A percentile compares a stretch with the other conserved stretches of the same genome.
Evolutionary conservation across 2,888 invertebrate genomes (phyloP).

Genomic region (Dusona sp.): DNA sequence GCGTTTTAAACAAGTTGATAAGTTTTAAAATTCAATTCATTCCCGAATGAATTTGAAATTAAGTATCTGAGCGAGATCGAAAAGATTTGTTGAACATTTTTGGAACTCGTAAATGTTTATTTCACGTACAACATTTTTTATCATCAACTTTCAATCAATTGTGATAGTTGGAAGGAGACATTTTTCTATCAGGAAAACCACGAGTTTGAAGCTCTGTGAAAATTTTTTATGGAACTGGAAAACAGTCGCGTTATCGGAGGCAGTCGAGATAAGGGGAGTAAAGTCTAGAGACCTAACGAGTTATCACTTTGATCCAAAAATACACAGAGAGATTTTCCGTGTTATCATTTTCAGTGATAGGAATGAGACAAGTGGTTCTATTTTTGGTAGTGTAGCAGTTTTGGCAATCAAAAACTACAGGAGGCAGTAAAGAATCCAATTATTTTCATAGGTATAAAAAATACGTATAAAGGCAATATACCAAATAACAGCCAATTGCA

Average conservation of each 20-base stretch:
- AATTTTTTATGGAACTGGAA: conserved; percentile 13
- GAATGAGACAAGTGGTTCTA: not conserved
- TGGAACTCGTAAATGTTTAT: not conserved
- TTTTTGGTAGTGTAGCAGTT: not conserved
- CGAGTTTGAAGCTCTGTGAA: conserved; percentile 11
- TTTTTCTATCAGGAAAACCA: conserved; percentile 3
- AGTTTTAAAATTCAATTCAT: not conserved
- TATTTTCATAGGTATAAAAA: not conserved
- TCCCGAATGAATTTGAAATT: not conserved
- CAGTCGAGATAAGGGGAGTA: conserved; percentile 54
- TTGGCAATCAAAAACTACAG: not conserved
- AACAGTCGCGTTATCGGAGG: conserved; percentile 52
- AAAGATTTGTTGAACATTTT: not conserved
- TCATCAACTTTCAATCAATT: not conserved
- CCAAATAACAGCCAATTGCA: conserved; percentile 5
- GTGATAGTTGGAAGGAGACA: not conserved
- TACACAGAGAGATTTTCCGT: conserved; percentile 51
- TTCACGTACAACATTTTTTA: not conserved
- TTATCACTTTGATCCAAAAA: conserved; percentile 42
- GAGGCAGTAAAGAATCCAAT: not conserved
- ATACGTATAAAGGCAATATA: not conserved
- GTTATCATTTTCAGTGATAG: conserved; percentile 33
- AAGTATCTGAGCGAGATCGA: not conserved
- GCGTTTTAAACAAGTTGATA: not conserved
- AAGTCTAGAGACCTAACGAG: conserved; percentile 38